Conservation (phyloP, 2,888 invertebrate genomes). For the Bellardia pandia region DNA sequence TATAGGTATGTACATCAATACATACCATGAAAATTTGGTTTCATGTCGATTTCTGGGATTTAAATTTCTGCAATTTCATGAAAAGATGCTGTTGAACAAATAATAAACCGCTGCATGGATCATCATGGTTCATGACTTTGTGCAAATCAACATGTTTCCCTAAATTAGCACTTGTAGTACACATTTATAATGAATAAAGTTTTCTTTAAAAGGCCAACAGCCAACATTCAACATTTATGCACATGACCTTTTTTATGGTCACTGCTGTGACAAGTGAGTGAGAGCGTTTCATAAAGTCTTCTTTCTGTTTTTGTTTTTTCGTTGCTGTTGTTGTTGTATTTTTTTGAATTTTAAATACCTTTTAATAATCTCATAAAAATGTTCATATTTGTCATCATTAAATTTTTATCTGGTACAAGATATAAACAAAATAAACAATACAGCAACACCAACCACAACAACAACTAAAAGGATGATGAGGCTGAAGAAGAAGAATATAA, state of each 20-base stretch:
- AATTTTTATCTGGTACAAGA: slow-evolving; percentile 66
- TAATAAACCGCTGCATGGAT: background rate
- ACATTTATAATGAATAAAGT: slow-evolving; percentile 24
- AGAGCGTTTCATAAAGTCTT: slow-evolving; percentile 24
- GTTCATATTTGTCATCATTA: slow-evolving; percentile 74
- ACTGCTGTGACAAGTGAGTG: slow-evolving; percentile 25
- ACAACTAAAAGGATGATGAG: background rate
- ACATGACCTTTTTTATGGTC: slow-evolving; percentile 1
- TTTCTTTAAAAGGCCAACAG: background rate
- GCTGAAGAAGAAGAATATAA: slow-evolving; percentile 46
- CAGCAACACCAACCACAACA: slow-evolving; percentile 33
- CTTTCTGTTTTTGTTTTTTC: background rate
- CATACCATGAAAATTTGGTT: background rate
- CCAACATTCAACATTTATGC: background rate
- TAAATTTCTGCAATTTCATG: background rate
- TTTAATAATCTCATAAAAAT: slow-evolving; percentile 74
- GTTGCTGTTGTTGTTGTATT: background rate
- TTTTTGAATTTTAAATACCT: slow-evolving; percentile 58
- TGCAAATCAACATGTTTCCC: slow-evolving; percentile 22
- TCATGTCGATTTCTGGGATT: background rate
- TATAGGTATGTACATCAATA: too few relatives aligned
- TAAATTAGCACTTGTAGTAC: slow-evolving; percentile 7
- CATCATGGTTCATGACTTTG: background rate
- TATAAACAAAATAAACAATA: slow-evolving; percentile 50
- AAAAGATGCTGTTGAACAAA: background rate